Conservation (phyloP, 2,888 invertebrate genomes). For the Agonopterix alstromeriana region DNA sequence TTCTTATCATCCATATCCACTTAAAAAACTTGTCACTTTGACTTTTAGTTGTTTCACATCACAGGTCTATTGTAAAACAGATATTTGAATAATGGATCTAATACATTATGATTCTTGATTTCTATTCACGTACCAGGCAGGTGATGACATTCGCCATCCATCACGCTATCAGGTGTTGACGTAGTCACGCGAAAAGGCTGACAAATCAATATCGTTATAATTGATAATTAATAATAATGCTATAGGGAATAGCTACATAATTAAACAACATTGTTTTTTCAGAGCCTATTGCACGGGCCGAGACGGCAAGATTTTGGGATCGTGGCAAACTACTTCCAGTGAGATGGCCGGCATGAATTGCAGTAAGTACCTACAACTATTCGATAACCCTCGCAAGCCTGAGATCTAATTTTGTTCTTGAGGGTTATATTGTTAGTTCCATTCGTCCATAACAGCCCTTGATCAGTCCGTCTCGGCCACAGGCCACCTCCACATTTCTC, state of each 20-base stretch:
- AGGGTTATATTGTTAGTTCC: background rate
- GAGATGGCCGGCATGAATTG: constrained; percentile 68
- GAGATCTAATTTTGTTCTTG: too few relatives aligned
- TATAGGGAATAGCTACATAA: background rate
- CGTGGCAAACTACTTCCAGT: constrained; percentile 62
- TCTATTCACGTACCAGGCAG: background rate
- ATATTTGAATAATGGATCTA: background rate
- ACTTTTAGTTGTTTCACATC: too few relatives aligned
- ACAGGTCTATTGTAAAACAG: background rate
- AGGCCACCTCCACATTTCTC: too few relatives aligned
- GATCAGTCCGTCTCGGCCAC: too few relatives aligned
- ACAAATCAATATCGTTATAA: background rate
- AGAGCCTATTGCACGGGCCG: constrained; percentile 80
- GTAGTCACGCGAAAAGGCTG: background rate
- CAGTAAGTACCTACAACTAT: constrained; percentile 72
- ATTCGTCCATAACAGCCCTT: too few relatives aligned
- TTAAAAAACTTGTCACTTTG: too few relatives aligned
- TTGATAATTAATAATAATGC: background rate
- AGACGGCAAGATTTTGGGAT: constrained; percentile 73
- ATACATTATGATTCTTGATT: background rate
- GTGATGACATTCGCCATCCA: constrained; percentile 1
- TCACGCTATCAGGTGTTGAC: constrained; percentile 1
- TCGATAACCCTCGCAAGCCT: background rate
- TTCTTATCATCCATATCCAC: too few relatives aligned
- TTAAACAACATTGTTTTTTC: constrained; percentile 13